These are phyloP conservation scores for Callocephalon fimbriatum DNA, from an alignment of 2,113 vertebrate genomes.

Conservation along the genomic window DNA sequence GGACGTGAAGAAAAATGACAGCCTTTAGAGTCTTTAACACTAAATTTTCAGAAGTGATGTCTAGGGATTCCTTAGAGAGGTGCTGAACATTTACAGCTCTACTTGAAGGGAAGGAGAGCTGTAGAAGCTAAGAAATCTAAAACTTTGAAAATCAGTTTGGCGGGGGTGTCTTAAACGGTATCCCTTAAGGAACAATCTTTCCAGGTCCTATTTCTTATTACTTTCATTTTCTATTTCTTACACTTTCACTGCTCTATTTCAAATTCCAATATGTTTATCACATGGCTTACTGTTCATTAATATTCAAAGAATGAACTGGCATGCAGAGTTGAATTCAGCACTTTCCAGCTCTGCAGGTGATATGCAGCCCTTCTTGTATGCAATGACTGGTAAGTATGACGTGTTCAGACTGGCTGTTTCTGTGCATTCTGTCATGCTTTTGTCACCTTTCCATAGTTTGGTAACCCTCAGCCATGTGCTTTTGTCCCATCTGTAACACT, in stretches of 20 bases:
- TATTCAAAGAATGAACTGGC: neutral
- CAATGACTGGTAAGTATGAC: accelerated
- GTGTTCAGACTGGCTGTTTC: neutral
- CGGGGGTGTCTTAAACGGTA: neutral
- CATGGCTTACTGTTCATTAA: neutral
- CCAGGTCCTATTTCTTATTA: neutral
- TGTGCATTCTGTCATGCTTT: neutral
- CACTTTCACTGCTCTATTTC: neutral
- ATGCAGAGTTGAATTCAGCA: neutral
- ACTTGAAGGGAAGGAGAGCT: neutral
- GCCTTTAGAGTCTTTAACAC: neutral
- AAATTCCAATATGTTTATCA: neutral
- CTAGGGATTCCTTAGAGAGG: neutral
- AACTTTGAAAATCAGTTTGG: neutral
- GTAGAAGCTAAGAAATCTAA: neutral
- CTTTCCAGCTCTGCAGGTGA: neutral
- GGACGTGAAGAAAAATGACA: neutral
- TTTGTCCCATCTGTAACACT: neutral
- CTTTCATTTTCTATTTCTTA: neutral
- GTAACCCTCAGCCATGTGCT: neutral
- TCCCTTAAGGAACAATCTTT: neutral
- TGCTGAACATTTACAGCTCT: neutral
- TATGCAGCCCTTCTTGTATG: neutral
- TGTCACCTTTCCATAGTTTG: neutral
- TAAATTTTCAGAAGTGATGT: neutral